Conservation (phyloP, 2,888 invertebrate species). For the Chouioia cunea region DNA sequence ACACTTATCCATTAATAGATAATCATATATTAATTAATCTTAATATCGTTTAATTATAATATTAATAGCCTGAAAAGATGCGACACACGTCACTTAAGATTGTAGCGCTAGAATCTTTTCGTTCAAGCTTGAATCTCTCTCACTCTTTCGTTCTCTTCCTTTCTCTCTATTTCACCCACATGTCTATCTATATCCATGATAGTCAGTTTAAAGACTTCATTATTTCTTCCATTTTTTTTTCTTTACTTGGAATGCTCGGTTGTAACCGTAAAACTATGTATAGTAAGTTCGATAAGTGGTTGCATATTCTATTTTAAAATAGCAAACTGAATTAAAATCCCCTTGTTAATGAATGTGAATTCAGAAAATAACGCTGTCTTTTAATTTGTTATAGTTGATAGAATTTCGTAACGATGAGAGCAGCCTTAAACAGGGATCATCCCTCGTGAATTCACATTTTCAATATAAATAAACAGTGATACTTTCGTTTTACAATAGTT, state of each 20-base stretch:
- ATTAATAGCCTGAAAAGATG: constrained; percentile 65
- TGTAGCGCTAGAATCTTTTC: constrained; percentile 37
- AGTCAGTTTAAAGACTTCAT: constrained; percentile 39
- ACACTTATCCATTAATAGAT: constrained; percentile 65
- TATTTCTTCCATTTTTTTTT: constrained; percentile 35
- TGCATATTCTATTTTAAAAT: constrained; percentile 45
- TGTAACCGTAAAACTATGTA: too few relatives aligned
- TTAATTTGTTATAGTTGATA: too few relatives aligned
- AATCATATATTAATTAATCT: constrained; percentile 64
- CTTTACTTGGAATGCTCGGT: constrained; percentile 59
- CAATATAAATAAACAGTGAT: too few relatives aligned
- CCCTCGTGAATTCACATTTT: too few relatives aligned
- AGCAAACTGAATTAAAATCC: constrained; percentile 14
- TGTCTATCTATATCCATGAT: constrained; percentile 37
- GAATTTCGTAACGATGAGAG: too few relatives aligned
- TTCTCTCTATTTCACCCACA: constrained; percentile 19
- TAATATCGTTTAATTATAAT: constrained; percentile 62
- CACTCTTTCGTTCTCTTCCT: neutral
- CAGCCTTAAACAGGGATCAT: neutral
- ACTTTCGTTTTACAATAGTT: too few relatives aligned
- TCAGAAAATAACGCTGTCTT: too few relatives aligned
- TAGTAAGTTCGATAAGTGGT: constrained; percentile 51
- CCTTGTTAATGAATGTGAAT: too few relatives aligned
- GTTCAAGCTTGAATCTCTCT: constrained; percentile 32
- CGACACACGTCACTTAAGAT: constrained; percentile 56